Percentiles rank a stretch among this genome's conserved stretches.
phyloP scores from a whole-genome alignment of 2,797 vertebrate genomes.

The Alosa sapidissima region DNA sequence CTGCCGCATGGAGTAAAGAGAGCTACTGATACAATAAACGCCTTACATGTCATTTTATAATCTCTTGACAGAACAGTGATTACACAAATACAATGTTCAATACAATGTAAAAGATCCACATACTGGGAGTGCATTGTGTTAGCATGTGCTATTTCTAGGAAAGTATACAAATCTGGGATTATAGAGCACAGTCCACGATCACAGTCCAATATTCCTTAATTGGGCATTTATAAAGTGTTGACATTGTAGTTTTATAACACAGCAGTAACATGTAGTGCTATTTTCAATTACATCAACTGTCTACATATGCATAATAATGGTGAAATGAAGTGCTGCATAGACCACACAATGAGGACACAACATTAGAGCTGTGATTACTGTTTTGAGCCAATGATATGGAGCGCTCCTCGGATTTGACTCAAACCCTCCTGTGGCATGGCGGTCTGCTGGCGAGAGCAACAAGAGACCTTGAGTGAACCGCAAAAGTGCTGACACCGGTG shows the following conservation, averaged over 20 bases:
- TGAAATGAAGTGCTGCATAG: background rate
- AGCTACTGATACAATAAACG: background rate
- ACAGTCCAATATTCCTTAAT: background rate
- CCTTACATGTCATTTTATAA: background rate
- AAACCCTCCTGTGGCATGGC: background rate
- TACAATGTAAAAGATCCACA: background rate
- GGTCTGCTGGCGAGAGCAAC: background rate
- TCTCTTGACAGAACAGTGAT: background rate
- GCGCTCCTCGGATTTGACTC: background rate
- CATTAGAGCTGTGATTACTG: background rate
- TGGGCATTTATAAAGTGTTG: background rate
- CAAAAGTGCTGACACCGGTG: constrained; percentile 73
- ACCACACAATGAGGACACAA: background rate
- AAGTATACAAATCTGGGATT: background rate
- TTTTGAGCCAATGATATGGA: background rate
- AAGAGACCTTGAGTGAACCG: constrained; percentile 77
- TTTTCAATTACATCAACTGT: background rate
- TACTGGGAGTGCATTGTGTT: background rate
- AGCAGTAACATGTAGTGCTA: background rate
- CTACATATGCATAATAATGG: background rate
- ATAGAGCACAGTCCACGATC: background rate
- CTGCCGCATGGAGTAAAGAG: background rate
- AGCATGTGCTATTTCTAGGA: background rate
- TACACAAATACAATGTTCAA: background rate
- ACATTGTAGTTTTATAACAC: background rate